Base-by-base conservation (phyloP, 2,888 invertebrate genomes). In the Agrotis exclamationis region DNA sequence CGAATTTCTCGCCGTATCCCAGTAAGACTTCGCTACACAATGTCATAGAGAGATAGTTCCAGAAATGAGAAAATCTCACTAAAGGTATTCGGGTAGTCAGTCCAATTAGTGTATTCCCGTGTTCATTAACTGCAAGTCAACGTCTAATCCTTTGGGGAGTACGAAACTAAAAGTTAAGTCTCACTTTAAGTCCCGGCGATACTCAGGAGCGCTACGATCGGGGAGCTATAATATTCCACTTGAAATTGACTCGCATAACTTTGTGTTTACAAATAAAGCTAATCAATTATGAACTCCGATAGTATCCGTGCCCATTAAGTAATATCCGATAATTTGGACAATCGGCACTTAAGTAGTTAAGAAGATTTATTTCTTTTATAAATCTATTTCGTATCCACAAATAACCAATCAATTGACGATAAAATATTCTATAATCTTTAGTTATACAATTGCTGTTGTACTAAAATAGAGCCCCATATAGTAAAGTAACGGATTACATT, bases 101-200 rank as follows among this genome's bases (percentile, higher is more conserved):
- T 72, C 60, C 58, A 82, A 79, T 83, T 86, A 76, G 64, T 22
- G 28, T 63, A 54, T 53, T 63, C 45, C 60, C 56, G 62, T 72
- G 72, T 85, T 85, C 72, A 86, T 83, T 81, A 83, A 78, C 80
- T 77, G 72, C 80, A 86, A 76, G 59, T 68, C 62, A 85, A 83
- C 74, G 77, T 72, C 64, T 72, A 70, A 78, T 78, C 76, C 83
- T 80, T 60, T 67, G 56, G 73, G 83, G 76, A 82, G 71, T 80
- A 74, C 65, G 69, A 78, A 85, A 84, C 82, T 84, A 82, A 86
- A 86, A 84, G 85, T 88, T 79, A 77, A 63, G 65, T 62, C 79
- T 76, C 65, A 63, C 53, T 66, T 67, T 65, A 76, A 78, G 76
- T 71, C 74, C 76, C 70, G 47, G 28, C 65, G 68, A 72, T 53